Evolutionary conservation across 2,888 invertebrate genomes (phyloP).

Genomic region (Ectemnius cavifrons): DNA sequence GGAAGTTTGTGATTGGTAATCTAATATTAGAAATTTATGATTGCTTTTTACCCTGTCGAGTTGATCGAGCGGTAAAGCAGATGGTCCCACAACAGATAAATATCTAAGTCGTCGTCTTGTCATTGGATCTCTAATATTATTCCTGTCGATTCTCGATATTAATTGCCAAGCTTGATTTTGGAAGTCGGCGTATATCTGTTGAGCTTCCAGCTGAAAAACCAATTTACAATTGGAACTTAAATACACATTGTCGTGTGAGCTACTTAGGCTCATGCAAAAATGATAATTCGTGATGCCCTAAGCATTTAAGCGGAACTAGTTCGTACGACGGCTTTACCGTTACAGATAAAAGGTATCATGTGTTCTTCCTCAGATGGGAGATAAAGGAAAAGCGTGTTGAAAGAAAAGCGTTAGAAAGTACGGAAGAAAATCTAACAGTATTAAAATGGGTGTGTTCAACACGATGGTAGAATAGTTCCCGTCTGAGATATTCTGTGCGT

Average conservation of each 20-base stretch:
- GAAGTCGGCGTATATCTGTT: constrained; percentile 89
- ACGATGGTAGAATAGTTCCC: too few species aligned
- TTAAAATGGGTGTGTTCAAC: too few species aligned
- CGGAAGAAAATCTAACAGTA: too few species aligned
- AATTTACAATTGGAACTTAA: background rate
- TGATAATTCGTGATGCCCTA: constrained; percentile 14
- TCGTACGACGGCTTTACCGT: constrained; percentile 52
- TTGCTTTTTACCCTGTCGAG: constrained; percentile 85
- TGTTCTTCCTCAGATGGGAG: constrained; percentile 32
- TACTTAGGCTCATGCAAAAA: background rate
- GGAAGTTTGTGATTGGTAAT: too few species aligned
- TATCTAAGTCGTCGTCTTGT: constrained; percentile 87
- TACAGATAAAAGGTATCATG: constrained; percentile 56
- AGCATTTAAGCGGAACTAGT: constrained; percentile 35
- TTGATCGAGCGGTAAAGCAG: constrained; percentile 90
- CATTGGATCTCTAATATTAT: constrained; percentile 84
- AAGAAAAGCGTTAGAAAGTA: constrained; percentile 26
- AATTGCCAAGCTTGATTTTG: constrained; percentile 89
- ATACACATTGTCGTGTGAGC: background rate
- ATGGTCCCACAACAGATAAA: constrained; percentile 89
- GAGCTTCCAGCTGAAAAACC: constrained; percentile 86
- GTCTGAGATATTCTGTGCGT: too few species aligned
- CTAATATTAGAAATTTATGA: too few species aligned
- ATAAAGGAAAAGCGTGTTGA: constrained; percentile 13
- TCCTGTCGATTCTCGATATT: constrained; percentile 84